Percentiles rank a stretch among this genome's conserved stretches.
These are phyloP conservation scores for Phengaris alcon DNA, from an alignment of 2,888 invertebrate genomes.

Conservation along the genomic window DNA sequence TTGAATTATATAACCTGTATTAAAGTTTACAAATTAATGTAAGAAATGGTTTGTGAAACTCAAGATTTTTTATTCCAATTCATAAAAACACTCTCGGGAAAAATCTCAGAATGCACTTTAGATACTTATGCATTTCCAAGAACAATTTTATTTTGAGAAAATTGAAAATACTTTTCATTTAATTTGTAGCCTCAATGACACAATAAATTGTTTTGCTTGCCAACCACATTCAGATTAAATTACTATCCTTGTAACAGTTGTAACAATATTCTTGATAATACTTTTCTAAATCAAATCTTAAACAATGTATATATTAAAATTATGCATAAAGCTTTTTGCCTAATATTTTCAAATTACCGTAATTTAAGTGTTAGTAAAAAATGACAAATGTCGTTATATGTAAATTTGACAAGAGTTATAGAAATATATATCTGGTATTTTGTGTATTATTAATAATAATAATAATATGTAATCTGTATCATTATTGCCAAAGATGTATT, in stretches of 20 bases:
- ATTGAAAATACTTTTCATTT: no score
- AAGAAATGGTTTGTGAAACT: neutral
- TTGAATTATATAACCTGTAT: neutral
- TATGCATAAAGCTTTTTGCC: neutral
- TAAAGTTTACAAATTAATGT: neutral
- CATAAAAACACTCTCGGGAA: neutral
- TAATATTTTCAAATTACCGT: neutral
- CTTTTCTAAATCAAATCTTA: neutral
- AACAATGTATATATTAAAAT: neutral
- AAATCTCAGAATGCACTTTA: neutral
- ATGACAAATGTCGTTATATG: neutral
- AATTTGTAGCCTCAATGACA: no score
- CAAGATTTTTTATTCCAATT: neutral
- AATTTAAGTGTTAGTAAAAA: neutral
- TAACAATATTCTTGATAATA: neutral
- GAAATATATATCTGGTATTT: conserved; percentile 6
- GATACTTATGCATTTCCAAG: no score
- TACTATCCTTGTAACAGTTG: neutral
- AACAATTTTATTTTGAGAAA: neutral
- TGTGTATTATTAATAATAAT: conserved; percentile 5
- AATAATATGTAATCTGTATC: conserved; percentile 3
- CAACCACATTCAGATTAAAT: neutral
- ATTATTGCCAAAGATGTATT: conserved; percentile 23
- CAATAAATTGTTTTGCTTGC: neutral
- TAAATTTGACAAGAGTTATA: neutral